A percentile compares a stretch with the other conserved stretches of the same genome.
phyloP scores from a whole-genome alignment of 2,888 invertebrate genomes.

The Serripes groenlandicus region DNA sequence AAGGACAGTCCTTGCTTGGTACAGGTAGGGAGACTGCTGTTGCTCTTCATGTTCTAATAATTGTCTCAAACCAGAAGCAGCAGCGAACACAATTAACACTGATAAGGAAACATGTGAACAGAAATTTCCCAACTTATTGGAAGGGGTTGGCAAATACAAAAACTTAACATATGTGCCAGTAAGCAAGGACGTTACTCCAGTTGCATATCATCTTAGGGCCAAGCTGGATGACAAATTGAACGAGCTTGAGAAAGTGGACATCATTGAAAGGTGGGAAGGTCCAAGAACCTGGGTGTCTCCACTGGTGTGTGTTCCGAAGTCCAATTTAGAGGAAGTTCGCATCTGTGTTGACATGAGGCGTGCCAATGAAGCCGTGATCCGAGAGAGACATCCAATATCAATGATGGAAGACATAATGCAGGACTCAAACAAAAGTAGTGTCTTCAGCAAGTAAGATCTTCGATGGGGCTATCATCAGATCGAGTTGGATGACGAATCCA shows the following conservation, averaged over 20 bases:
- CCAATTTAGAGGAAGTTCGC: conserved; percentile 38
- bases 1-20: conserved; percentile 27
- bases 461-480: conserved; percentile 44
- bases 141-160: conserved; percentile 56
- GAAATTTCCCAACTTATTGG: not conserved
- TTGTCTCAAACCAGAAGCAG: not conserved
- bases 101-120: not conserved
- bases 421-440: conserved; percentile 50
- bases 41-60: conserved; percentile 26
- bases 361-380: conserved; percentile 51
- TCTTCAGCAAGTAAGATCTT: conserved; percentile 62
- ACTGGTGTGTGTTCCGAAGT: conserved; percentile 65
- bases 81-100: not conserved
- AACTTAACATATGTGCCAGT: conserved; percentile 30
- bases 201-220: conserved; percentile 37
- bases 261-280: conserved; percentile 68
- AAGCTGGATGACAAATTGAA: conserved; percentile 56
- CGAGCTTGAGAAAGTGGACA: conserved; percentile 48
- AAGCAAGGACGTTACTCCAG: conserved; percentile 41
- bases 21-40: conserved; percentile 27
- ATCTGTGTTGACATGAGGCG: conserved; percentile 66
- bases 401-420: conserved; percentile 58
- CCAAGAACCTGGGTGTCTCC: conserved; percentile 67
- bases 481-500: conserved; percentile 25
- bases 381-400: conserved; percentile 56